Evolutionary conservation across 2,888 invertebrate species (phyloP), one percentile per base, ranked within the genome.

Genomic region (Drosophila putrida): DNA sequence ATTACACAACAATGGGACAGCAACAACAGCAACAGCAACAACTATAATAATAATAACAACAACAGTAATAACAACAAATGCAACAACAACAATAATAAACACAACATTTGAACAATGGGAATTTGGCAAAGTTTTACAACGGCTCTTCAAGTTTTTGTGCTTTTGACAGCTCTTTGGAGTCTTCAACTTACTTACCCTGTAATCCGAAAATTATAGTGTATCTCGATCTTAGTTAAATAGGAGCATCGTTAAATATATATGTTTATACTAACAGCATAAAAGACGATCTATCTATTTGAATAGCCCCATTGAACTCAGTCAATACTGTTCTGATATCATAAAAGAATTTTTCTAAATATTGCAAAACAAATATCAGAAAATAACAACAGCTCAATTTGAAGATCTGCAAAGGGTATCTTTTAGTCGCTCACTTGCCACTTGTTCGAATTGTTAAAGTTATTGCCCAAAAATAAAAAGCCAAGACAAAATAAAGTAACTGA

Each of bases 1-100:
- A 85, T 85, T 89, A 89, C 88, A 89, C 75, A 88, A 89, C 78
- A 75, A 80, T 68, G 67, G 49, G 55, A 27, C 25, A 58, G 38
- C 62, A 47, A 8, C 35, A 61, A 41, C 55, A 60, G 39, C 33
- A 35, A n/a, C 51, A 66, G 15, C 41, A 53, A 35, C 58, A 59
- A 41, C 50, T 54, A 38, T 20, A 64, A 38, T 44, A 60, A 46
- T 20, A 67, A 57, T 49, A 64, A 35, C 11, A 65, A 9, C 46
- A 54, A 39, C 11, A 65, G 5, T 39, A 54, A 41, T n/a, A 55
- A 28, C 39, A 55, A 41, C 31, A 55, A 49, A 28, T 50, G 43
- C 55, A 55, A 63, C 55, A 64, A 54, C 47, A 64, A 15, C 8
- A 41, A 53, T 47, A 59, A 57, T 27, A 68, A 20, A 62, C 35